These are phyloP conservation scores for Erythrocebus patas DNA, from an alignment of 2,113 vertebrate species.

Conservation along the genomic window DNA sequence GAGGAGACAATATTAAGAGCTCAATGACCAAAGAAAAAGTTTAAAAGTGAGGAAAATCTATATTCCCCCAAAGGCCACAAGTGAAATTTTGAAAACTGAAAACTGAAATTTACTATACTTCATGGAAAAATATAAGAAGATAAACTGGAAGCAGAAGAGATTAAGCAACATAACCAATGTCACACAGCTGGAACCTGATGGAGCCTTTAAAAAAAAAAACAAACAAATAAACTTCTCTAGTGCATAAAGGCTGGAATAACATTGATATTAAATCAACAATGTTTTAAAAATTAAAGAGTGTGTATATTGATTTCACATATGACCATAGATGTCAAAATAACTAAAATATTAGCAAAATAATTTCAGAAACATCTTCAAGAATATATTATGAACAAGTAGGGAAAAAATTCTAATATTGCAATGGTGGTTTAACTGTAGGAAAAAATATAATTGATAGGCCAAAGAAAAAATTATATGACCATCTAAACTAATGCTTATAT, in stretches of 20 bases:
- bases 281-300: background rate
- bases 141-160: background rate
- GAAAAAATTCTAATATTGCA: background rate
- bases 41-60: background rate
- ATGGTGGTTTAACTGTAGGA: background rate
- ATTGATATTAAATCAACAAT: background rate
- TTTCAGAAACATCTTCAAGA: background rate
- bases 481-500: background rate
- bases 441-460: background rate
- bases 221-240: background rate
- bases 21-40: background rate
- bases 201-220: rapidly evolving
- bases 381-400: background rate
- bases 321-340: background rate
- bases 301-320: background rate
- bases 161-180: background rate
- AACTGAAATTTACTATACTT: background rate
- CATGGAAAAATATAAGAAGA: background rate
- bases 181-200: background rate
- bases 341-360: background rate
- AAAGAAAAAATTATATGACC: background rate
- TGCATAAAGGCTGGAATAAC: background rate
- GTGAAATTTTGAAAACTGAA: background rate
- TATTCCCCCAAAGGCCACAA: background rate
- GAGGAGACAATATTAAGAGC: background rate